Evolutionary conservation across 37 sponge, comb jelly and placozoan genomes (phyloP).

Genomic region (Halichondria panicea): DNA sequence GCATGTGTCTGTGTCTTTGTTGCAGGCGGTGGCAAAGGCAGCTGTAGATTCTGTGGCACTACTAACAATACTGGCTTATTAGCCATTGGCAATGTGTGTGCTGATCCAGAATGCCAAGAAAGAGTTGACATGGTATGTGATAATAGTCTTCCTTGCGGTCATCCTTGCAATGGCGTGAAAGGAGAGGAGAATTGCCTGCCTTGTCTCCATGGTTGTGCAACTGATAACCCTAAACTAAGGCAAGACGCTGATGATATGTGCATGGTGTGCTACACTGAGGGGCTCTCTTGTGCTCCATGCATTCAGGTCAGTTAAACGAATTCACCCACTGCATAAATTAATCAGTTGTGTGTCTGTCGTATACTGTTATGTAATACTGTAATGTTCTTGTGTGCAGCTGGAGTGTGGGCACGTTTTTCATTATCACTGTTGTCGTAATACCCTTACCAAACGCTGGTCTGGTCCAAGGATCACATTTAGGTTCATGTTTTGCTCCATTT

Average conservation of each 20-base stretch:
- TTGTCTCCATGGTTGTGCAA: constrained; percentile 88
- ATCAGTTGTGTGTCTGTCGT: neutral
- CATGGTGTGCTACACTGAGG: constrained; percentile 96
- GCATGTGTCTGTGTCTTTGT: no score
- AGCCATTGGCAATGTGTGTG: constrained; percentile 84
- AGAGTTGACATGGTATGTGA: constrained; percentile 74
- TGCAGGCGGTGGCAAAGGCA: constrained; percentile 70
- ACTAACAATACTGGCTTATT: constrained; percentile 71
- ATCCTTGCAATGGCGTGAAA: constrained; percentile 86
- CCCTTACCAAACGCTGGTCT: constrained; percentile 86
- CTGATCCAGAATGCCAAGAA: constrained; percentile 84
- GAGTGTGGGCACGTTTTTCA: constrained; percentile 97
- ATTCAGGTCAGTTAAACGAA: constrained; percentile 54
- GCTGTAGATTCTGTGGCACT: constrained; percentile 92
- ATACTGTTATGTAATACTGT: neutral
- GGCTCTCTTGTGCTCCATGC: constrained; percentile 81
- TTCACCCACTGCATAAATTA: neutral
- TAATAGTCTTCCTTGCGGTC: constrained; percentile 90
- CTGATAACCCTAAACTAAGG: constrained; percentile 52
- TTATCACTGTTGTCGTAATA: constrained; percentile 82
- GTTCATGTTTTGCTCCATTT: constrained; percentile 97
- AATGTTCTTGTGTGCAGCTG: constrained; percentile 52
- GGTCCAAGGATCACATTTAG: constrained; percentile 95
- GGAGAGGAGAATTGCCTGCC: constrained; percentile 87
- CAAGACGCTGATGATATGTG: constrained; percentile 99